Conservation (phyloP, 2,888 invertebrate genomes). For the Colletes collaris region DNA sequence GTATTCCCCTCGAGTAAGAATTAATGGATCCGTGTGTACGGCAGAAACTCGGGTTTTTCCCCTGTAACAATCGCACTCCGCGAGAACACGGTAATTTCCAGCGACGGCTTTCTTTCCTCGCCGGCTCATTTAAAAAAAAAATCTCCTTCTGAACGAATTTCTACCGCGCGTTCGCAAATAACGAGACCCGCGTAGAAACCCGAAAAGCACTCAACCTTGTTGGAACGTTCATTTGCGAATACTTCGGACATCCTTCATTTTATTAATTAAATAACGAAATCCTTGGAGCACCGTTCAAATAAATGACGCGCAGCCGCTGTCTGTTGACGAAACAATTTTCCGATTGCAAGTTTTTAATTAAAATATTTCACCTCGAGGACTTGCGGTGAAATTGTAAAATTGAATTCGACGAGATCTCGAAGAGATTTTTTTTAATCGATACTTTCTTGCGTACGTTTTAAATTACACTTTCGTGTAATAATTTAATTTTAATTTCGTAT, state of each 20-base stretch:
- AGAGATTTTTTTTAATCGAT: too few relatives aligned
- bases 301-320: background rate
- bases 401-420: too few relatives aligned
- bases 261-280: constrained; percentile 7
- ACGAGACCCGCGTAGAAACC: background rate
- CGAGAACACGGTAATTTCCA: background rate
- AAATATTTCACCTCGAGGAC: too few relatives aligned
- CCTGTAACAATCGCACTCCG: background rate
- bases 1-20: too few relatives aligned
- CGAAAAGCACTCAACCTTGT: background rate
- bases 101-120: background rate
- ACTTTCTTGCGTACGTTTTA: too few relatives aligned
- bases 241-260: background rate
- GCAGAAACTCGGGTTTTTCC: too few relatives aligned
- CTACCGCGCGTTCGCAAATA: background rate
- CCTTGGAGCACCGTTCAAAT: background rate
- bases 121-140: background rate
- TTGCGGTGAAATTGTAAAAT: too few relatives aligned
- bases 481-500: too few relatives aligned
- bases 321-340: background rate
- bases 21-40: too few relatives aligned
- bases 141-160: too few relatives aligned
- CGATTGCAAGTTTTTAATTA: background rate
- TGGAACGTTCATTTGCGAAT: background rate
- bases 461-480: too few relatives aligned